Percentiles rank a stretch among this genome's conserved stretches.
Evolutionary conservation across 30 jellyfish, hydroid and myxozoan species (phyloP).

Genomic region (Calvadosia cruxmelitensis): DNA sequence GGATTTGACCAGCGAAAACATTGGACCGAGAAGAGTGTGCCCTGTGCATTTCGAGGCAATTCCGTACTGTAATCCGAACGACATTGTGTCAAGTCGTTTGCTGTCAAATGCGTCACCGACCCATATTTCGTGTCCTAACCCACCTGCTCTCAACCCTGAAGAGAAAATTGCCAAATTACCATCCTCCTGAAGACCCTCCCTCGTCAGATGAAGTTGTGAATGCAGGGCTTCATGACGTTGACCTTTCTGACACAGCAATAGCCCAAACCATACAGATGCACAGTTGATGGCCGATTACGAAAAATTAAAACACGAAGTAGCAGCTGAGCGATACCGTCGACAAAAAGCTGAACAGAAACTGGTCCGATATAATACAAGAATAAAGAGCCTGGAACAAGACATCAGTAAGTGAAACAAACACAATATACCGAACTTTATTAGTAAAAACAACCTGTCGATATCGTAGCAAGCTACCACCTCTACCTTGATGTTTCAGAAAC

Average conservation of each 20-base stretch:
- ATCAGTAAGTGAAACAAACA: background rate
- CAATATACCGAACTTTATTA: no score
- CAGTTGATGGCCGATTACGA: no score
- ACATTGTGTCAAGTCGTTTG: background rate
- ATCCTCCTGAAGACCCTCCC: no score
- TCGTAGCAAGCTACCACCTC: no score
- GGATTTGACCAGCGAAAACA: background rate
- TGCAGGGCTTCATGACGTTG: no score
- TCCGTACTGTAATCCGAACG: background rate
- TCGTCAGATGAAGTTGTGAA: no score
- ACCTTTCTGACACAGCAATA: no score
- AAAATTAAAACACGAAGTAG: no score
- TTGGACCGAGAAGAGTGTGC: background rate
- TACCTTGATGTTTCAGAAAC: no score
- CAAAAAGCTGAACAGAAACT: background rate
- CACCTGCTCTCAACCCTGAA: background rate
- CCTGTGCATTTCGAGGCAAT: background rate
- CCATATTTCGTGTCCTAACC: background rate
- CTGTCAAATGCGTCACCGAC: background rate
- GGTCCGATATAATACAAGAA: background rate
- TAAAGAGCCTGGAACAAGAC: background rate
- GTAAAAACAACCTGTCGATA: no score
- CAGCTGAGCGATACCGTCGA: no score
- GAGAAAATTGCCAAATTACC: background rate
- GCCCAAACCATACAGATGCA: no score